Conservation (phyloP, 2,888 invertebrate species). For the Drosophila atroscutellata region DNA sequence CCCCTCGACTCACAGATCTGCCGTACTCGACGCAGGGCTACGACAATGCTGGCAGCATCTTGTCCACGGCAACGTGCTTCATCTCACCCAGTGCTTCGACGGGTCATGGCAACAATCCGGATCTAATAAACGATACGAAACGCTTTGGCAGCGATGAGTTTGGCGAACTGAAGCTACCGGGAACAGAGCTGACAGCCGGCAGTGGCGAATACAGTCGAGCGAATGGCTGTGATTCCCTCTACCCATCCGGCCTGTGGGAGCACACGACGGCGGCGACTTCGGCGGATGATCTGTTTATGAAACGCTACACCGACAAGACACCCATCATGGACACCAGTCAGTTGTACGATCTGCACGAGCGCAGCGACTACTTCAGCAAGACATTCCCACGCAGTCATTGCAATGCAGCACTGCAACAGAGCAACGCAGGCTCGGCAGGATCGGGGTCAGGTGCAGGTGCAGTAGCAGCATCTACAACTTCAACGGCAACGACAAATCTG, state of each 20-base stretch:
- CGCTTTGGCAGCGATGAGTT: conserved; percentile 87
- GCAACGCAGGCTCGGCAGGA: conserved; percentile 29
- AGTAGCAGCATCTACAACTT: conserved; percentile 75
- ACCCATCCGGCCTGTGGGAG: conserved; percentile 93
- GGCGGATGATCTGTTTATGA: conserved; percentile 85
- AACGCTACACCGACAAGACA: conserved; percentile 90
- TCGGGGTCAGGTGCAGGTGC: conserved; percentile 38
- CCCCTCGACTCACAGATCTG: conserved; percentile 89
- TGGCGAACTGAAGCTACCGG: conserved; percentile 81
- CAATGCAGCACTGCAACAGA: conserved; percentile 62
- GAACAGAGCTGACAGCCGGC: conserved; percentile 85
- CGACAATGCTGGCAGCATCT: conserved; percentile 88
- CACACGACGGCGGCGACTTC: conserved; percentile 74
- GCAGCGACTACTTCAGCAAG: conserved; percentile 87
- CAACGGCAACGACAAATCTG: conserved; percentile 83
- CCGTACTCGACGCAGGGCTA: conserved; percentile 89
- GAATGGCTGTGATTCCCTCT: conserved; percentile 90
- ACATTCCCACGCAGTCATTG: conserved; percentile 87
- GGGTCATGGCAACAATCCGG: conserved; percentile 92
- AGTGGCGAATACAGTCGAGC: conserved; percentile 93
- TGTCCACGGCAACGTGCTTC: conserved; percentile 88
- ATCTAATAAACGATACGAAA: conserved; percentile 93
- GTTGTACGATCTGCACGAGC: conserved; percentile 83
- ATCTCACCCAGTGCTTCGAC: conserved; percentile 91
- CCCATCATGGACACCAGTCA: conserved; percentile 88